Percentiles rank a stretch among this genome's conserved stretches.
Conservation (phyloP, 2,113 vertebrate genomes). For the Cochlearius cochlearius region DNA sequence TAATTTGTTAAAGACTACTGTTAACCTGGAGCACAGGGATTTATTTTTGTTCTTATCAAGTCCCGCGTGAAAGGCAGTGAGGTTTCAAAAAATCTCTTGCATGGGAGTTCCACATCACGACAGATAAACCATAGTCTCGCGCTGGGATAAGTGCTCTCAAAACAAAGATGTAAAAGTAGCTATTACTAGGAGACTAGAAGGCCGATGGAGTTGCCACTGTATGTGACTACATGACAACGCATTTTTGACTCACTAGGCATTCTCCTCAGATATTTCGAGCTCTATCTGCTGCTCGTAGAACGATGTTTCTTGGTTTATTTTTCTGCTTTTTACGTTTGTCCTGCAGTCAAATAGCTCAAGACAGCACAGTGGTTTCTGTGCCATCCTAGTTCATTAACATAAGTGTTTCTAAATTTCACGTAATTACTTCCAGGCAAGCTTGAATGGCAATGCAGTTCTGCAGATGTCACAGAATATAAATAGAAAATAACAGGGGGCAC, state of each 20-base stretch:
- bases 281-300: neutral
- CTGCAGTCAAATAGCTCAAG: conserved; percentile 17
- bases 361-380: neutral
- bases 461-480: conserved; percentile 33
- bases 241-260: neutral
- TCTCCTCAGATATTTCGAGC: neutral
- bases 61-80: neutral
- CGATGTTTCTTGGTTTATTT: neutral
- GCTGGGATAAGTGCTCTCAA: neutral
- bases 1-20: neutral
- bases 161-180: neutral
- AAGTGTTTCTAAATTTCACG: conserved; percentile 53
- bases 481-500: conserved; percentile 5
- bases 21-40: neutral
- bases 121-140: neutral
- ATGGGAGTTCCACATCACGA: neutral
- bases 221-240: neutral
- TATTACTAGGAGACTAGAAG: neutral
- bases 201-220: neutral
- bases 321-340: neutral
- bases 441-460: conserved; percentile 3
- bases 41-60: neutral
- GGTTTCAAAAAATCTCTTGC: neutral
- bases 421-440: conserved; percentile 50
- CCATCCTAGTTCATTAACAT: conserved; percentile 6